These are phyloP conservation scores for Bagarius yarrelli DNA, from an alignment of 2,113 vertebrate genomes.

Conservation along the genomic window DNA sequence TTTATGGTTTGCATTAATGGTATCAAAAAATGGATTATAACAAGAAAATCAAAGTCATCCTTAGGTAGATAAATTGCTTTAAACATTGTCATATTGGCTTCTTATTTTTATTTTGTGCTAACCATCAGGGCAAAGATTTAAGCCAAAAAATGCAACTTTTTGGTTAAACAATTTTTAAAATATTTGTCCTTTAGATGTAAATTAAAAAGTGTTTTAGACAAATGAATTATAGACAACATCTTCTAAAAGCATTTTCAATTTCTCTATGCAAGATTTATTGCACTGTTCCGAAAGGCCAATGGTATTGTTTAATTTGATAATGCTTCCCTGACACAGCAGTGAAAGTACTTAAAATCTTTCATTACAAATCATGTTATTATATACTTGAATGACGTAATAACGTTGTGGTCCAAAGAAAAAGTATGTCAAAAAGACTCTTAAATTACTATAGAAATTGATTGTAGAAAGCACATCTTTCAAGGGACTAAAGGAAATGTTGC, in stretches of 20 bases:
- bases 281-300: neutral
- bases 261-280: neutral
- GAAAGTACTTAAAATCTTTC: neutral
- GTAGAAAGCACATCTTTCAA: neutral
- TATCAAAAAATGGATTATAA: neutral
- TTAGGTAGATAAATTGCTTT: neutral
- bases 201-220: neutral
- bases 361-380: neutral
- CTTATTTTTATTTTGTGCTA: neutral
- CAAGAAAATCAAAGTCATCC: neutral
- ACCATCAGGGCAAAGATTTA: neutral
- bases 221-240: neutral
- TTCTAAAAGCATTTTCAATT: too few species aligned
- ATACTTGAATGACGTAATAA: neutral
- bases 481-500: neutral
- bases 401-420: neutral
- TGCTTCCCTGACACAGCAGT: neutral
- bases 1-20: neutral
- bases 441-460: neutral
- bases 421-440: neutral
- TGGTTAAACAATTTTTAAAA: neutral
- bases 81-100: neutral
- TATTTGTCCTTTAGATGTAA: neutral
- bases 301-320: neutral
- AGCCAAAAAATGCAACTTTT: neutral